These are phyloP conservation scores for Lepidostoma basale DNA, from an alignment of 1,140 invertebrate genomes.

Conservation along the genomic window DNA sequence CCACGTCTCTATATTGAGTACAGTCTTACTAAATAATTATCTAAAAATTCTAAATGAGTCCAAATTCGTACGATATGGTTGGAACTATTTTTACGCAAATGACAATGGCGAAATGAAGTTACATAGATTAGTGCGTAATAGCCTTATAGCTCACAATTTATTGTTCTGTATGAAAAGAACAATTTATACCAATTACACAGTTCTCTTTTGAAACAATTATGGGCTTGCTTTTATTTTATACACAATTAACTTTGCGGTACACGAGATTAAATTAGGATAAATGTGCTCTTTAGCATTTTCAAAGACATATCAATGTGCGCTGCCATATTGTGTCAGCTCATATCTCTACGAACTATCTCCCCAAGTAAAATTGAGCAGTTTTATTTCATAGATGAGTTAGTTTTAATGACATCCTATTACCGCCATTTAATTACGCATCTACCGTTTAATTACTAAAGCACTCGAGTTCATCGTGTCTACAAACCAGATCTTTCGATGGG, in stretches of 20 bases:
- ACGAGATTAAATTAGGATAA: constrained; percentile 29
- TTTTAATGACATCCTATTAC: constrained; percentile 22
- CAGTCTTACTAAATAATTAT: too few relatives aligned
- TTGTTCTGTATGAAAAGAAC: constrained; percentile 22
- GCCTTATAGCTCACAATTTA: constrained; percentile 21
- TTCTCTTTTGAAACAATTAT: constrained; percentile 26
- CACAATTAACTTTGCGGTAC: constrained; percentile 28
- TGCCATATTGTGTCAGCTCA: background rate
- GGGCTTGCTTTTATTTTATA: constrained; percentile 22
- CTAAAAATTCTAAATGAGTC: too few relatives aligned
- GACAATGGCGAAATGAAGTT: constrained; percentile 24
- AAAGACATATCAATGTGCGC: background rate
- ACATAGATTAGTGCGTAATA: constrained; percentile 17
- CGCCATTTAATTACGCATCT: constrained; percentile 1
- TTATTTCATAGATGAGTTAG: constrained; percentile 9
- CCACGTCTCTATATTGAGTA: too few relatives aligned
- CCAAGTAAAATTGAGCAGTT: too few relatives aligned
- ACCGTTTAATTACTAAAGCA: background rate
- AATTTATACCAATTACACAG: constrained; percentile 8
- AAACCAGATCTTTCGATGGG: background rate
- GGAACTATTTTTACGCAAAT: constrained; percentile 24
- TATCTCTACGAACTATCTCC: too few relatives aligned
- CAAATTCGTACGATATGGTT: too few relatives aligned
- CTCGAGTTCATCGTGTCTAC: background rate
- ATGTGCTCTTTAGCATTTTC: constrained; percentile 11